Percentiles rank a stretch among this genome's conserved stretches.
These are phyloP conservation scores for Neodiprion fabricii DNA, from an alignment of 1,140 invertebrate species.

Conservation along the genomic window DNA sequence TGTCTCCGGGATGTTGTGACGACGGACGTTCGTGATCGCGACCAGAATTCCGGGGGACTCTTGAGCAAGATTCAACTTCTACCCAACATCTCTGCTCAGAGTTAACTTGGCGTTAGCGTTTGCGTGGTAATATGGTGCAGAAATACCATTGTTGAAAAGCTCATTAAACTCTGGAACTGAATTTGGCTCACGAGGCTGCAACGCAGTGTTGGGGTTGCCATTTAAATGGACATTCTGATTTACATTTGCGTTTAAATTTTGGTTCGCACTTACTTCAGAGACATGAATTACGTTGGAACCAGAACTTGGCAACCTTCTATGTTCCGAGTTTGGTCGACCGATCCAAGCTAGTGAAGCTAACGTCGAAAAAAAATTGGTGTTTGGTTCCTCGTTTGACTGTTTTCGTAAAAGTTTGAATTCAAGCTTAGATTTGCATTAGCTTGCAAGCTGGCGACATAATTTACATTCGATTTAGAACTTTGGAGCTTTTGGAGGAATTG, in stretches of 20 bases:
- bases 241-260: not conserved
- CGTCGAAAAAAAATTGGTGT: not conserved
- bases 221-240: not conserved
- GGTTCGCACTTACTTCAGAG: not conserved
- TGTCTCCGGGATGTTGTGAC: not conserved
- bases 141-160: not conserved
- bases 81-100: not conserved
- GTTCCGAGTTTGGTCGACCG: not conserved
- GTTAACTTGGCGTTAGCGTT: slow-evolving; percentile 7
- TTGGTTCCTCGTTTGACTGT: not conserved
- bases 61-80: not conserved
- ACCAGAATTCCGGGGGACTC: not conserved
- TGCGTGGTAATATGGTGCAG: not conserved
- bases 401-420: not conserved
- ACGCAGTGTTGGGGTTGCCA: not conserved
- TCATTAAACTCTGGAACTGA: not conserved
- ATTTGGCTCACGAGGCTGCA: not conserved
- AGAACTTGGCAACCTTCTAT: not conserved
- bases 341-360: not conserved
- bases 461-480: not conserved
- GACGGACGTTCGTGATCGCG: not conserved
- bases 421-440: not conserved
- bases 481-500: too few relatives aligned
- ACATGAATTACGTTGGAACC: not conserved
- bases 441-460: not conserved